A percentile compares a stretch with the other conserved stretches of the same genome.
Evolutionary conservation across 2,797 vertebrate species (phyloP).

Genomic region (Discoglossus pictus): DNA sequence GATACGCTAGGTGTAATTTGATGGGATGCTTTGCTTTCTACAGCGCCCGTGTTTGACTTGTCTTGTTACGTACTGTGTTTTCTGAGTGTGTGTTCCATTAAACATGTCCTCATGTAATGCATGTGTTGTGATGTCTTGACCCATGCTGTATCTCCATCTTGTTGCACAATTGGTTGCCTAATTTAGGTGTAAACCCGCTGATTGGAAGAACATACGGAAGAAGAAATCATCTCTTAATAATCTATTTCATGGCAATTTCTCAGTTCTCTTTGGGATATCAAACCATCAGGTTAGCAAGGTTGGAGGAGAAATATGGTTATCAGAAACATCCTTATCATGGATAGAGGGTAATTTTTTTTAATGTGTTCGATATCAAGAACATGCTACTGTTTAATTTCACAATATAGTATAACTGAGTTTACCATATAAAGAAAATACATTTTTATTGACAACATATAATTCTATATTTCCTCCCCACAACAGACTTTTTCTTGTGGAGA

Average conservation of each 20-base stretch:
- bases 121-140: slow-evolving; percentile 27
- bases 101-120: slow-evolving; percentile 36
- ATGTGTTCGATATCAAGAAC: no score
- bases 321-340: no score
- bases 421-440: no score
- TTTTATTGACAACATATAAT: no score
- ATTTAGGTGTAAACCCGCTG: slow-evolving; percentile 8
- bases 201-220: slow-evolving; percentile 3
- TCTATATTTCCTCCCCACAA: no score
- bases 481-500: no score
- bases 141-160: slow-evolving; percentile 10
- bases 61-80: slow-evolving; percentile 40
- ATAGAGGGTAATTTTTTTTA: no score
- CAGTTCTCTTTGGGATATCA: slow-evolving; percentile 25
- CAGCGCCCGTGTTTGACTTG: slow-evolving; percentile 34
- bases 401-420: no score
- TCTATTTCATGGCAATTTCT: slow-evolving; percentile 19
- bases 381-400: no score
- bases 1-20: neutral
- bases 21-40: neutral
- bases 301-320: neutral
- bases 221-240: slow-evolving; percentile 7
- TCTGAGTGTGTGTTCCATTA: slow-evolving; percentile 43
- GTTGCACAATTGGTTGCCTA: slow-evolving; percentile 10
- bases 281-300: slow-evolving; percentile 29